phyloP scores from a whole-genome alignment of 37 sponge, comb jelly and placozoan genomes.

The Theonella swinhoei region DNA sequence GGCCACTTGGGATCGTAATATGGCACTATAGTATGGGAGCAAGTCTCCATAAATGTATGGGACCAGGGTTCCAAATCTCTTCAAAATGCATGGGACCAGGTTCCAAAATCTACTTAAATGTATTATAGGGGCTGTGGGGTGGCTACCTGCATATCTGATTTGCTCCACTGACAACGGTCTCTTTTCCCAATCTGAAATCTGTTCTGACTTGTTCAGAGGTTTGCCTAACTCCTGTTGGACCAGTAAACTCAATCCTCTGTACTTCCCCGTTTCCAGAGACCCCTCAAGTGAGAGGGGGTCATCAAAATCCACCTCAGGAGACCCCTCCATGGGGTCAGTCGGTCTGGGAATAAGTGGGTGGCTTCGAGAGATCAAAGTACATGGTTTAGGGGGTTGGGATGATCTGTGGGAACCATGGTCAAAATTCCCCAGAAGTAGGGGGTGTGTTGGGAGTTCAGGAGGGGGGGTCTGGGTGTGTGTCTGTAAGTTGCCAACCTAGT shows the following conservation, averaged over 20 bases:
- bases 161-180: slow-evolving; percentile 73
- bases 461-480: not conserved
- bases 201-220: slow-evolving; percentile 89
- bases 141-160: slow-evolving; percentile 81
- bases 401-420: not conserved
- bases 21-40: too few relatives aligned
- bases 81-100: too few relatives aligned
- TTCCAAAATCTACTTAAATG: too few relatives aligned
- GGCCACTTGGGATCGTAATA: too few relatives aligned
- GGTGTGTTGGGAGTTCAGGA: not conserved
- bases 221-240: slow-evolving; percentile 74
- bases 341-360: not conserved
- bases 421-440: not conserved
- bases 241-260: slow-evolving; percentile 62
- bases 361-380: too few relatives aligned
- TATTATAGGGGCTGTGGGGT: too few relatives aligned
- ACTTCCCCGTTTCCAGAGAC: not conserved
- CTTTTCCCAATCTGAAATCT: slow-evolving; percentile 90
- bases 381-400: slow-evolving; percentile 14
- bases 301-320: not conserved
- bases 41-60: too few relatives aligned
- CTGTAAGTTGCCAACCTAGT: not conserved
- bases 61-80: too few relatives aligned
- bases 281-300: not conserved
- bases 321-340: not conserved